phyloP scores from a whole-genome alignment of 2,797 vertebrate species.

The Danio choprae region DNA sequence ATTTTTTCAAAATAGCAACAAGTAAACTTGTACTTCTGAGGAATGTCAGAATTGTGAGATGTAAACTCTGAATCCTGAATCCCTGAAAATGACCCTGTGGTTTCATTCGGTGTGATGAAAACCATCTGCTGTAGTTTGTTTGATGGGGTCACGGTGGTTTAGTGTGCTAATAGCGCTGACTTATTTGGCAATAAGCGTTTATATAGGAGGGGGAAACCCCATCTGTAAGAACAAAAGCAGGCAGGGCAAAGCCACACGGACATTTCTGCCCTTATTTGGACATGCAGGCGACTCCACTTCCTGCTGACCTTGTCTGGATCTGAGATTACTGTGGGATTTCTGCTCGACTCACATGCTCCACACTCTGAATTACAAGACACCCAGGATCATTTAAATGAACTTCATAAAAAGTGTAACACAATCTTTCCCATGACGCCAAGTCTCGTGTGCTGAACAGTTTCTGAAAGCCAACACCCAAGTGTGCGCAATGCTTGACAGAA shows the following conservation, averaged over 20 bases:
- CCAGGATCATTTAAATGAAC: not conserved
- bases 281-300: constrained; percentile 46
- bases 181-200: constrained; percentile 27
- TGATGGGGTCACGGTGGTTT: constrained; percentile 27
- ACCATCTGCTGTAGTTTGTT: constrained; percentile 24
- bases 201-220: constrained; percentile 27
- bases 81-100: not conserved
- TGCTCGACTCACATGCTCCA: constrained; percentile 17
- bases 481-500: not conserved
- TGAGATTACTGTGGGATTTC: constrained; percentile 26
- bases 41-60: too few relatives aligned
- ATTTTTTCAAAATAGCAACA: too few relatives aligned
- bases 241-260: constrained; percentile 15
- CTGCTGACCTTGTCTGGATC: constrained; percentile 11
- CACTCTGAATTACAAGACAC: not conserved
- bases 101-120: constrained; percentile 29
- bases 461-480: not conserved
- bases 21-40: too few relatives aligned
- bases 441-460: not conserved
- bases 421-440: not conserved
- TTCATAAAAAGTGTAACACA: not conserved
- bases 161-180: constrained; percentile 44
- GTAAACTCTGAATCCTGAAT: not conserved
- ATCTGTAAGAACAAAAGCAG: constrained; percentile 24
- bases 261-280: constrained; percentile 57